Conservation (phyloP, 2,797 vertebrate genomes). For the Ptychobarbus kaznakovi region DNA sequence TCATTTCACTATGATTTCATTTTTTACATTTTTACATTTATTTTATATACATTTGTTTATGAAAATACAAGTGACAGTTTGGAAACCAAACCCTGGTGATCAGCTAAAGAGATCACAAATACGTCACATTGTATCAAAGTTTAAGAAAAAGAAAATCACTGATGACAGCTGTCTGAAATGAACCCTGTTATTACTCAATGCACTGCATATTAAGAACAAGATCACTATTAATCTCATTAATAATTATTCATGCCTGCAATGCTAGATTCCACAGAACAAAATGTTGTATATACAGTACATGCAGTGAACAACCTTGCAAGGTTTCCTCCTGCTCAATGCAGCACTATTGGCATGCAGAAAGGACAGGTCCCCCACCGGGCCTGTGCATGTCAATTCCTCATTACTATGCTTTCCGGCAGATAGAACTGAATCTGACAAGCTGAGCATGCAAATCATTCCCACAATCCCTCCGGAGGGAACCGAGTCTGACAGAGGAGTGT, state of each 20-base stretch:
- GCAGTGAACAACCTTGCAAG: neutral
- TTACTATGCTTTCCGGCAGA: constrained; percentile 20
- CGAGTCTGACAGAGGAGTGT: constrained; percentile 12
- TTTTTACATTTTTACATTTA: too few species aligned
- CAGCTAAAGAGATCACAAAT: neutral
- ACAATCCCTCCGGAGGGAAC: neutral
- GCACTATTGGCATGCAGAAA: constrained; percentile 20
- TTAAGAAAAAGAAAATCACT: neutral
- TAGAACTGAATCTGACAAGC: constrained; percentile 23
- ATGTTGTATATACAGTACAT: neutral
- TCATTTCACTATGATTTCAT: too few species aligned
- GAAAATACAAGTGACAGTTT: too few species aligned
- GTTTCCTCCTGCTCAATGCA: neutral
- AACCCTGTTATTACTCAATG: neutral
- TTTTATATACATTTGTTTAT: too few species aligned
- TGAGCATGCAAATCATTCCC: constrained; percentile 47
- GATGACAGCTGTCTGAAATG: neutral
- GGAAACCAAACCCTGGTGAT: neutral
- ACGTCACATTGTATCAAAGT: neutral
- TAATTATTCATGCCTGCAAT: neutral
- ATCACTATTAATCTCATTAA: neutral
- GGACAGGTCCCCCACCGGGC: constrained; percentile 35
- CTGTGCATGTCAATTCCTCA: constrained; percentile 5
- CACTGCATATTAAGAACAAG: neutral
- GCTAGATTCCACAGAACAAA: neutral